phyloP scores from a whole-genome alignment of 2,113 vertebrate species.

The Procavia capensis region DNA sequence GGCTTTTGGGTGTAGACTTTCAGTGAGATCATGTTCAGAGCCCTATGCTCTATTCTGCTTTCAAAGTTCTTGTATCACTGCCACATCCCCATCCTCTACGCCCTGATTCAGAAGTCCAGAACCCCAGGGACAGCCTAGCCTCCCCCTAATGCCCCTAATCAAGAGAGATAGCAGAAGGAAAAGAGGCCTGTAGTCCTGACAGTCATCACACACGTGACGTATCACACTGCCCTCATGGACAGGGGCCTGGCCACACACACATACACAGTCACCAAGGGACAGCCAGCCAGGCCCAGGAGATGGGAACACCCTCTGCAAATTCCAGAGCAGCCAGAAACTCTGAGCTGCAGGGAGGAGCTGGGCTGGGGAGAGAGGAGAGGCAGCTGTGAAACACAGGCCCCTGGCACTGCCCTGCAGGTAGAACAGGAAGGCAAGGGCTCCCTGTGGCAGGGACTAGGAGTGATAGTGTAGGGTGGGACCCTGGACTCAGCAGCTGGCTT shows the following conservation, averaged over 20 bases:
- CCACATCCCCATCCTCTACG: not conserved
- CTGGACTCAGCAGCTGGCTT: not conserved
- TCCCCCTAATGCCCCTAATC: not conserved
- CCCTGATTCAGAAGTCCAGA: not conserved
- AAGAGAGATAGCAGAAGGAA: not conserved
- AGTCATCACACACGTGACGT: not conserved
- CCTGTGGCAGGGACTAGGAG: not conserved
- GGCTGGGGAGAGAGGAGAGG: not conserved
- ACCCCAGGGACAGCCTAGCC: not conserved
- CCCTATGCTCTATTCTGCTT: not conserved
- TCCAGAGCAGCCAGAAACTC: not conserved
- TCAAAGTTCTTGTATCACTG: not conserved
- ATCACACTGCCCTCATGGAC: no score
- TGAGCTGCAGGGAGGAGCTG: not conserved
- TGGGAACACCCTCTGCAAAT: not conserved
- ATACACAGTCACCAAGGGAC: not conserved
- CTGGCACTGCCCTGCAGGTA: not conserved
- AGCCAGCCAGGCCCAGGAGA: not conserved
- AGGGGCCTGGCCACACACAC: not conserved
- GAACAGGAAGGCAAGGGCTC: not conserved
- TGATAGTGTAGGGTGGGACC: not conserved
- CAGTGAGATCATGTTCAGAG: not conserved
- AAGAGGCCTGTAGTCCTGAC: not conserved
- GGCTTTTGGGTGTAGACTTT: not conserved
- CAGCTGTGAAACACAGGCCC: not conserved